Percentiles rank a stretch among this genome's conserved stretches.
Evolutionary conservation across 2,113 vertebrate species (phyloP).

Genomic region (Psettodes erumei): DNA sequence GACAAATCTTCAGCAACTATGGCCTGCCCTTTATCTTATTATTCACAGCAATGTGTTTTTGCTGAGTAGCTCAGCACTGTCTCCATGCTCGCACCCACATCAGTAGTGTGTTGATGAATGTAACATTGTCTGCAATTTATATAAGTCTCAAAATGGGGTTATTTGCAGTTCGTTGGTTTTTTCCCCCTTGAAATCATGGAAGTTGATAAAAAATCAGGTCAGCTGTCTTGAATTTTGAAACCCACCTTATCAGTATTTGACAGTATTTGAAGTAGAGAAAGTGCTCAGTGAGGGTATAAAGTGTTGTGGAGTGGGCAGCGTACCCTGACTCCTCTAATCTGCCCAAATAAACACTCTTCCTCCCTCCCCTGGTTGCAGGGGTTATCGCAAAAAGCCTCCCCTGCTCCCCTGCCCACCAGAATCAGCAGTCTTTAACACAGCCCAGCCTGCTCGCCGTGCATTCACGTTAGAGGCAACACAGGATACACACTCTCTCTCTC

Average conservation of each 20-base stretch:
- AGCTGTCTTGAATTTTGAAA: slow-evolving; percentile 30
- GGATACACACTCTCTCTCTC: slow-evolving; percentile 62
- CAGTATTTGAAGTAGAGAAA: slow-evolving; percentile 52
- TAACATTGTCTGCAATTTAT: neutral
- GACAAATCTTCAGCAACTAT: slow-evolving; percentile 4
- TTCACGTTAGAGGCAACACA: slow-evolving; percentile 60
- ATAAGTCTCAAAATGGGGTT: neutral
- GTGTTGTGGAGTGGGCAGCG: slow-evolving; percentile 44
- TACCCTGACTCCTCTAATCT: slow-evolving; percentile 71
- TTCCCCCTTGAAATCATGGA: neutral
- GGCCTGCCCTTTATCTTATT: slow-evolving; percentile 11
- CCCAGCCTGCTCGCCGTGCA: slow-evolving; percentile 48
- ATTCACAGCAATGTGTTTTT: neutral
- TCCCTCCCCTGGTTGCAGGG: slow-evolving; percentile 62
- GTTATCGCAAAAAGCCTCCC: slow-evolving; percentile 68
- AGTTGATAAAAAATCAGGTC: neutral
- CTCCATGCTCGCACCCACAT: neutral
- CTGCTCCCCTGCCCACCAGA: slow-evolving; percentile 48
- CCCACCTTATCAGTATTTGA: slow-evolving; percentile 32
- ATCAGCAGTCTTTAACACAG: slow-evolving; percentile 48
- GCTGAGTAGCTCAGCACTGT: neutral
- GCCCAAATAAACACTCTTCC: slow-evolving; percentile 70
- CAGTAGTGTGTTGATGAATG: neutral
- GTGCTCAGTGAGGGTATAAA: slow-evolving; percentile 48
- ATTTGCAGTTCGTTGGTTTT: neutral